These are phyloP conservation scores for Agrochola litura DNA, from an alignment of 2,888 invertebrate genomes.

Conservation along the genomic window DNA sequence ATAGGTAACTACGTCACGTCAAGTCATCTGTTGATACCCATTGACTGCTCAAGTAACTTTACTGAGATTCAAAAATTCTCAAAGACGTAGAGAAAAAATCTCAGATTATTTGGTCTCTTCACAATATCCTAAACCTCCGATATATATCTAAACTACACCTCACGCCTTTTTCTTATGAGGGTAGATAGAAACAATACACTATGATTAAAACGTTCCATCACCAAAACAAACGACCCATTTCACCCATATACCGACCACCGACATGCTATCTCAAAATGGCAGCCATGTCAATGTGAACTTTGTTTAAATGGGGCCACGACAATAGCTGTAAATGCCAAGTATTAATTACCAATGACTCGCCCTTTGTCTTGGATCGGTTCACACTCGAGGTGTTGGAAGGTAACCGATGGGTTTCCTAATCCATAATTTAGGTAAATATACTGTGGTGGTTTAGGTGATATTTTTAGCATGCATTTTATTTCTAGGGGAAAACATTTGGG, in stretches of 20 bases:
- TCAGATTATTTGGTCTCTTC: background rate
- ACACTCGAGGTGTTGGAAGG: constrained; percentile 48
- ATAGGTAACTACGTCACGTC: too few species aligned
- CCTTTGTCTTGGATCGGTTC: constrained; percentile 53
- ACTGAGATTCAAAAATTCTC: background rate
- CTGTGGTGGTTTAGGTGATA: background rate
- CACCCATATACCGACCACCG: constrained; percentile 12
- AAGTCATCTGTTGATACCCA: background rate
- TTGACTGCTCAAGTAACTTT: too few species aligned
- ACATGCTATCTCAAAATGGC: constrained; percentile 52
- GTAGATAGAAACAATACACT: background rate
- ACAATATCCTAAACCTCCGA: background rate
- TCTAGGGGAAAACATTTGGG: background rate
- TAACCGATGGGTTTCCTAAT: constrained; percentile 38
- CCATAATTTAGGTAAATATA: background rate
- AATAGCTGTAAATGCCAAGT: constrained; percentile 62
- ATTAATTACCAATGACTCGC: constrained; percentile 61
- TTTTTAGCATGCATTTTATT: background rate
- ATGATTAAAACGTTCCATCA: background rate
- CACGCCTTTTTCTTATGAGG: background rate
- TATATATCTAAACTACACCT: too few species aligned
- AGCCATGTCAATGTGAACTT: constrained; percentile 61
- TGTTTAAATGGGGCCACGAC: constrained; percentile 60
- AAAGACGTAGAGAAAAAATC: background rate
- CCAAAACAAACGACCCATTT: background rate